Evolutionary conservation across 2,888 invertebrate species (phyloP).

Genomic region (Amblyjoppa fuscipennis): DNA sequence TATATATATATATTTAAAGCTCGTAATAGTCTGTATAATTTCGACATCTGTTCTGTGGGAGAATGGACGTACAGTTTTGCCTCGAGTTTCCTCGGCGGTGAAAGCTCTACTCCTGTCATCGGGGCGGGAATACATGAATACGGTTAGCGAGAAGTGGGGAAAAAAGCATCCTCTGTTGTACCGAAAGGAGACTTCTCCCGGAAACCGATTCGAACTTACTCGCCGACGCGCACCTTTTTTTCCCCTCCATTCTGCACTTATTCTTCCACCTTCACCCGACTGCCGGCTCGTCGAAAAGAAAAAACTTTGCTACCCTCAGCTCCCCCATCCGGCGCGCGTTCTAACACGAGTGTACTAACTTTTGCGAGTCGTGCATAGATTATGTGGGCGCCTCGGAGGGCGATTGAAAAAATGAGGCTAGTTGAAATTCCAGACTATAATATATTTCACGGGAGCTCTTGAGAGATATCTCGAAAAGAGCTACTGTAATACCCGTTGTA

Average conservation of each 20-base stretch:
- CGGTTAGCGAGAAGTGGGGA: slow-evolving; percentile 23
- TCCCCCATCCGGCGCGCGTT: neutral
- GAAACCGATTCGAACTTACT: slow-evolving; percentile 14
- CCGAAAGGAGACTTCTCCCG: slow-evolving; percentile 21
- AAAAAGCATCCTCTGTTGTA: slow-evolving; percentile 30
- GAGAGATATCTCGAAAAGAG: slow-evolving; percentile 13
- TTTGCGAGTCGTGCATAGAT: slow-evolving; percentile 42
- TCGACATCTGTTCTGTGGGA: neutral
- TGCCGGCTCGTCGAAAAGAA: neutral
- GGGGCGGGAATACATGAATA: slow-evolving; percentile 60
- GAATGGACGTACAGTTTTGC: neutral
- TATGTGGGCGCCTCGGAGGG: slow-evolving; percentile 16
- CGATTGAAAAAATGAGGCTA: slow-evolving; percentile 53
- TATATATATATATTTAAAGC: no score
- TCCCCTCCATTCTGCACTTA: slow-evolving; percentile 3
- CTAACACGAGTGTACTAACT: slow-evolving; percentile 39
- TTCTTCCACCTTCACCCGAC: slow-evolving; percentile 20
- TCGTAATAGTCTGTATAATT: neutral
- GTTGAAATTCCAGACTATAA: slow-evolving; percentile 49
- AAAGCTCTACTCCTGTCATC: slow-evolving; percentile 53
- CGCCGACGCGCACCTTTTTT: slow-evolving; percentile 22
- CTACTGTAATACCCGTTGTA: slow-evolving; percentile 2
- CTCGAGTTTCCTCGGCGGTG: neutral
- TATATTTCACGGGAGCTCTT: slow-evolving; percentile 31
- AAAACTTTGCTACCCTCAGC: neutral